phyloP scores from a whole-genome alignment of 2,113 vertebrate genomes.

The Saimiri boliviensis region DNA sequence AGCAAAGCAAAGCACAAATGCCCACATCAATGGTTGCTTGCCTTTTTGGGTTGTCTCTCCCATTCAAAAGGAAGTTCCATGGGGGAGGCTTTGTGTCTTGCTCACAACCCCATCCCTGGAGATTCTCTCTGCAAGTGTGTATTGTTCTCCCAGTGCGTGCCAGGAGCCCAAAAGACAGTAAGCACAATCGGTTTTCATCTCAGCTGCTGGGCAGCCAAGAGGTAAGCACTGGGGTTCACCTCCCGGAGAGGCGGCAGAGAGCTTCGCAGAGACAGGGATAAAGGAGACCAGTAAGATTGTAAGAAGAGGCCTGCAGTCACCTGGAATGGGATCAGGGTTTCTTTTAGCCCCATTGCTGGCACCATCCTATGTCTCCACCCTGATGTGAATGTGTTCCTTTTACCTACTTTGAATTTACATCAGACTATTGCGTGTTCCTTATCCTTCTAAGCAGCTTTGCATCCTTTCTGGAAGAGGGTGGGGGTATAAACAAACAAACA shows the following conservation, averaged over 20 bases:
- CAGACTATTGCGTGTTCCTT: not conserved
- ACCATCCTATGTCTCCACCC: not conserved
- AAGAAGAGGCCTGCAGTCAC: no score
- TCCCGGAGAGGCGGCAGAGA: not conserved
- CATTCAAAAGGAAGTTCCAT: not conserved
- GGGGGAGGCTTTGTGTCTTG: not conserved
- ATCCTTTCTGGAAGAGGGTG: not conserved
- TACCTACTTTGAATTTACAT: not conserved
- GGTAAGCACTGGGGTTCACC: rapidly evolving
- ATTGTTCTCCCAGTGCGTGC: rapidly evolving
- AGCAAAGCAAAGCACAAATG: not conserved
- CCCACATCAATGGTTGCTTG: not conserved
- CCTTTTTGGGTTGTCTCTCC: not conserved
- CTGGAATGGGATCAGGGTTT: not conserved
- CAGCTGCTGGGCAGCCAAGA: not conserved
- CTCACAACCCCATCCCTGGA: not conserved
- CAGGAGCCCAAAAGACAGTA: not conserved
- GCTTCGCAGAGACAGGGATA: not conserved
- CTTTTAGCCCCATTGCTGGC: not conserved
- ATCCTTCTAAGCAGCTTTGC: not conserved
- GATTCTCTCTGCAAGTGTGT: not conserved
- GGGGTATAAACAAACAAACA: not conserved
- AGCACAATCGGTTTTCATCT: not conserved
- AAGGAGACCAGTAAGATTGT: no score
- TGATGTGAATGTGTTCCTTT: not conserved